These are phyloP conservation scores for Tachina grossa DNA, from an alignment of 2,888 invertebrate species.

Conservation along the genomic window DNA sequence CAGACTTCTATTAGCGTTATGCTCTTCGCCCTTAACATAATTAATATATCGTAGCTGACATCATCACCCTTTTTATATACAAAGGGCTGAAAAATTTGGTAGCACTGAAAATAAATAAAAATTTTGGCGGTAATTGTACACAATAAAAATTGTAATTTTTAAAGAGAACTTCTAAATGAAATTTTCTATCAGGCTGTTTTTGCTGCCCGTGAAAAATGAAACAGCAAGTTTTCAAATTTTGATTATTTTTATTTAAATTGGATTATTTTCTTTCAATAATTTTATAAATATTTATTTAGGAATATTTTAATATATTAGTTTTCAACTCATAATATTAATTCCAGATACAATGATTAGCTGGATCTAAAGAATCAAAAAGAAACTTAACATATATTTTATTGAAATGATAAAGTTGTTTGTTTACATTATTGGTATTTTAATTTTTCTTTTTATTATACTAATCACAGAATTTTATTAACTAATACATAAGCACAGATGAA, in stretches of 20 bases:
- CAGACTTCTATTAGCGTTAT: no score
- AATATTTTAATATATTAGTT: conserved; percentile 24
- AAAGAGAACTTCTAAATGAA: no score
- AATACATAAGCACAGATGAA: conserved; percentile 64
- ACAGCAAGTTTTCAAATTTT: conserved; percentile 25
- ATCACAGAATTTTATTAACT: conserved; percentile 71
- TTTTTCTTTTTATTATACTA: conserved; percentile 53
- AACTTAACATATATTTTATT: conserved; percentile 5
- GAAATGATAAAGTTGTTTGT: conserved; percentile 38
- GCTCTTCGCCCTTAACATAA: no score
- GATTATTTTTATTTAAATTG: conserved; percentile 47
- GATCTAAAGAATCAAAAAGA: conserved; percentile 33
- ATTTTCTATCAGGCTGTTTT: no score
- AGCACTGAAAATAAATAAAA: no score
- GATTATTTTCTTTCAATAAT: conserved; percentile 27
- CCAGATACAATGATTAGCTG: background rate
- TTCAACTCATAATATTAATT: conserved; percentile 25
- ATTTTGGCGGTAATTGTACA: no score
- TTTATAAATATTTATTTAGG: conserved; percentile 3
- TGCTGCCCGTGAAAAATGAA: background rate
- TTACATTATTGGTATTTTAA: conserved; percentile 22
- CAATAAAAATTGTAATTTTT: no score
- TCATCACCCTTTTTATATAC: no score
- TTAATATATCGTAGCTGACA: no score
- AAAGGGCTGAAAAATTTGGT: no score